A percentile compares a stretch with the other conserved stretches of the same genome.
Conservation (phyloP, 2,797 vertebrate species). For the Lepus oiostolus region DNA sequence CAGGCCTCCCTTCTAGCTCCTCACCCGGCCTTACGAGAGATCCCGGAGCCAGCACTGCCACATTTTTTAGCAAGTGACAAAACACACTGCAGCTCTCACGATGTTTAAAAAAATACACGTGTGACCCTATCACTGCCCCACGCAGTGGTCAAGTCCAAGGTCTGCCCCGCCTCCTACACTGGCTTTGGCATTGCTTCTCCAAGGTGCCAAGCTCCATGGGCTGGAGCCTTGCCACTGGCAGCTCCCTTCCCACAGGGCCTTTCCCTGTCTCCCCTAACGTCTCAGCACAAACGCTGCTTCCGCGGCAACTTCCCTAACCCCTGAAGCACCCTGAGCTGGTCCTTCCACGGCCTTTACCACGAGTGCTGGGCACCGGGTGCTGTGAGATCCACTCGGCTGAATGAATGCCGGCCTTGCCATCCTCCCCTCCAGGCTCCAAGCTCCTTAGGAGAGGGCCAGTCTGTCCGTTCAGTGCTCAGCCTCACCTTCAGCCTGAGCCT, state of each 20-base stretch:
- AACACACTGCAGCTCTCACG: neutral
- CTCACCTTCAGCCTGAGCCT: neutral
- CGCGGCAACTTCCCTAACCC: neutral
- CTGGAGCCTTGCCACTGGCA: neutral
- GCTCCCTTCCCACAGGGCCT: fast-evolving
- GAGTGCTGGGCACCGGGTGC: too few relatives aligned
- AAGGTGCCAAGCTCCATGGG: neutral
- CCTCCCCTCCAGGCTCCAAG: neutral
- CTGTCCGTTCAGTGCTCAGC: neutral
- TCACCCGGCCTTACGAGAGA: neutral
- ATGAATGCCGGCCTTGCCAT: neutral
- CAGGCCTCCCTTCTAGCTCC: neutral
- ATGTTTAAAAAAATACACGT: neutral
- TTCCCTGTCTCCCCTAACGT: neutral
- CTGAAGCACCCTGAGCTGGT: neutral
- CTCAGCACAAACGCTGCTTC: neutral
- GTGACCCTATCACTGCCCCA: neutral
- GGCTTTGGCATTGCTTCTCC: neutral
- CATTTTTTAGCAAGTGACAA: neutral
- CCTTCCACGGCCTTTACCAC: too few relatives aligned
- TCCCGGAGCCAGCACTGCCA: neutral
- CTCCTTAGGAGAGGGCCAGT: neutral
- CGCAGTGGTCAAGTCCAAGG: neutral
- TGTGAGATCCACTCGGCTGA: neutral
- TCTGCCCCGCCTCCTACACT: neutral